Conservation (phyloP, 2,797 vertebrate species). For the Sternotherus odoratus region DNA sequence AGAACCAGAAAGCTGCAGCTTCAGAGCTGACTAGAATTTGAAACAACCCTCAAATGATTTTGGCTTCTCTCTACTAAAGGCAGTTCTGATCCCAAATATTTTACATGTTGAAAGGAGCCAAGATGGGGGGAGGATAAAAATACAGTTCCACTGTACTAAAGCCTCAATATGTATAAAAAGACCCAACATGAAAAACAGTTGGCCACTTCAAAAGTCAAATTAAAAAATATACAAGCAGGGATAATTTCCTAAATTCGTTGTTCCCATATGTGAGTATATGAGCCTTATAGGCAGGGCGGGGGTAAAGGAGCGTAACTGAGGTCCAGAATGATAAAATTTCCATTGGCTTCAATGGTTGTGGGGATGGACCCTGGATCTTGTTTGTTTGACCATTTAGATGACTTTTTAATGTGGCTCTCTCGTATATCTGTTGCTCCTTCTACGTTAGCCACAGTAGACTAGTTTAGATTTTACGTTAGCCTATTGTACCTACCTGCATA, state of each 20-base stretch:
- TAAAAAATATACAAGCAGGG: background rate
- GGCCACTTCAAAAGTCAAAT: background rate
- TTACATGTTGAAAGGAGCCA: background rate
- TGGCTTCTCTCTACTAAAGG: background rate
- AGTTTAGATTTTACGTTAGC: background rate
- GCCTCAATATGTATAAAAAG: background rate
- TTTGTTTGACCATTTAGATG: background rate
- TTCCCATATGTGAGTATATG: background rate
- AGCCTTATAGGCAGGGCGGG: background rate
- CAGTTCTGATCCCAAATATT: background rate
- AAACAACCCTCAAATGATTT: background rate
- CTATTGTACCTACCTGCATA: background rate
- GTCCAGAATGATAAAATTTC: background rate
- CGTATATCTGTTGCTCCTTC: background rate
- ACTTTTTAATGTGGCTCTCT: background rate
- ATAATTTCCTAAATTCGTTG: background rate
- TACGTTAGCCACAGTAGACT: background rate
- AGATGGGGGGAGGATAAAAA: background rate
- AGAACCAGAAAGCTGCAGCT: fast-evolving
- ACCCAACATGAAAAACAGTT: background rate
- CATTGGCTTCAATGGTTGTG: background rate
- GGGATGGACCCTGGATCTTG: background rate
- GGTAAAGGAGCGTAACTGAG: background rate
- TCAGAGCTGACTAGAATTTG: background rate
- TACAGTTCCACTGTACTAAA: background rate